Conservation (phyloP, 2,797 vertebrate species). For the Aldrovandia affinis region DNA sequence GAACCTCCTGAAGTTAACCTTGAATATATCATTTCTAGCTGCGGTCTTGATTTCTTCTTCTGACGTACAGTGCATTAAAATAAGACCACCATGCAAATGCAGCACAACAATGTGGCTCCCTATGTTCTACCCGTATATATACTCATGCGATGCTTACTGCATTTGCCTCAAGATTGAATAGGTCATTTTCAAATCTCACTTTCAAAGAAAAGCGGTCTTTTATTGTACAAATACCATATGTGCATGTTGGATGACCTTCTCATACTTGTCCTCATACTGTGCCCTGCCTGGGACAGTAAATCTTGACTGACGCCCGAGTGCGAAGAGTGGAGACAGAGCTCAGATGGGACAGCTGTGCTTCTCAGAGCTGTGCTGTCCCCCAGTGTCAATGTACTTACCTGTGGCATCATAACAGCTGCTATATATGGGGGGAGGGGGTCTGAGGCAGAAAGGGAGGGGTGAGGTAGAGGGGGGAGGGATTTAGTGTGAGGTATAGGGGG, state of each 20-base stretch:
- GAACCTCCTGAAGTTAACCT: neutral
- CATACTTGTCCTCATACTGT: neutral
- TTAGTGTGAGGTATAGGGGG: neutral
- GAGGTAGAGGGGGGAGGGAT: conserved; percentile 39
- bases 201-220: neutral
- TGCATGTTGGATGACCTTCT: neutral
- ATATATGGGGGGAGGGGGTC: neutral
- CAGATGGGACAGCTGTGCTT: too few species aligned
- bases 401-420: neutral
- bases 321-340: neutral
- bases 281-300: neutral
- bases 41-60: neutral
- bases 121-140: neutral
- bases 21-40: neutral
- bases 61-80: neutral
- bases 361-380: neutral
- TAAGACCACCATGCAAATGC: neutral
- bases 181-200: neutral
- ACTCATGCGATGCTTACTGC: neutral
- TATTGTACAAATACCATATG: neutral
- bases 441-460: conserved; percentile 40
- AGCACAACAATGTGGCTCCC: neutral
- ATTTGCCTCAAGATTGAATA: neutral
- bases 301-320: neutral
- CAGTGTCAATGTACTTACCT: neutral